phyloP scores from a whole-genome alignment of 92 coral and sea anemone species.

The Phenganax marumi region DNA sequence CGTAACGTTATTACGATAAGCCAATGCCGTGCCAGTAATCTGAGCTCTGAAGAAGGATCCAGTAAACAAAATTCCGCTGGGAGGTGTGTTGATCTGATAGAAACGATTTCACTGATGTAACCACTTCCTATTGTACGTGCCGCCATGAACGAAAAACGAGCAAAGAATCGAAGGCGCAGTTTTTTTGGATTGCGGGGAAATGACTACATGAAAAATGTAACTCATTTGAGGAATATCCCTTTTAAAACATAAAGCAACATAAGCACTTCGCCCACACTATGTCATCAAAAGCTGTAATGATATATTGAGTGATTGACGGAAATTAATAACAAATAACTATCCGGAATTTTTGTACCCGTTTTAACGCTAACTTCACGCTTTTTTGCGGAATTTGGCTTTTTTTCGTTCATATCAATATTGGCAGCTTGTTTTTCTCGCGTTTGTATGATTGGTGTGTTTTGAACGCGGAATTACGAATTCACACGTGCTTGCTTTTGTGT shows the following conservation, averaged over 20 bases:
- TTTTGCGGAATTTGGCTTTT: not conserved
- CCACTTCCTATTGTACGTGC: slow-evolving; percentile 23
- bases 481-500: slow-evolving; percentile 50
- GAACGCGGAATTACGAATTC: not conserved
- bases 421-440: slow-evolving; percentile 21
- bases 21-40: not conserved
- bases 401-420: not conserved
- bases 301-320: slow-evolving; percentile 42
- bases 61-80: slow-evolving; percentile 22
- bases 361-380: not conserved
- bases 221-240: slow-evolving; percentile 3
- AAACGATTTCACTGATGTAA: slow-evolving; percentile 15
- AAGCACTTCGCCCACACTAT: slow-evolving; percentile 37
- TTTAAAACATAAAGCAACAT: slow-evolving; percentile 26
- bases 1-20: not conserved
- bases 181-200: not conserved
- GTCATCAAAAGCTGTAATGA: slow-evolving; percentile 38
- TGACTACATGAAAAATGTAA: not conserved
- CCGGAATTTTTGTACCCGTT: slow-evolving; percentile 9
- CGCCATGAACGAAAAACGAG: not conserved
- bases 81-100: slow-evolving; percentile 33
- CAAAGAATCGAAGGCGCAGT: not conserved
- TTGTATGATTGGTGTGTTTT: slow-evolving; percentile 29
- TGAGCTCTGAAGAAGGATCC: slow-evolving; percentile 4
- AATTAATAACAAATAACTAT: slow-evolving; percentile 44